A percentile compares a stretch with the other conserved stretches of the same genome.
phyloP scores from a whole-genome alignment of 2,888 invertebrate species.

The Stegana nigrithorax region DNA sequence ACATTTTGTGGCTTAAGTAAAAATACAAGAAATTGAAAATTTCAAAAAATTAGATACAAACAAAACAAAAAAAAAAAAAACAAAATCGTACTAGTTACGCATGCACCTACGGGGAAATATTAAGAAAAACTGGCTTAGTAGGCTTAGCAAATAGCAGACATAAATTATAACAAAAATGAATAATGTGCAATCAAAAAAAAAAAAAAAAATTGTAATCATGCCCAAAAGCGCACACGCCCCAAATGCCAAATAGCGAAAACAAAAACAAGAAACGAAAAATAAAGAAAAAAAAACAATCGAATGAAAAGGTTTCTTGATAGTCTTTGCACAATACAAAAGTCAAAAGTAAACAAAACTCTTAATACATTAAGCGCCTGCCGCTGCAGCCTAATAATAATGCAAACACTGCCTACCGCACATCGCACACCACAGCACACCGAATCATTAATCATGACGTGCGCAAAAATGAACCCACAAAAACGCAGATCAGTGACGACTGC shows the following conservation, averaged over 20 bases:
- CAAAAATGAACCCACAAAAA: no score
- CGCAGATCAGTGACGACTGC: no score
- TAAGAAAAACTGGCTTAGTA: neutral
- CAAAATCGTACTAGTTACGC: no score
- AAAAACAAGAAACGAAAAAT: conserved; percentile 37
- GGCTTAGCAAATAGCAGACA: neutral
- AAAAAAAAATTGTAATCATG: no score
- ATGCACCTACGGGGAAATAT: no score
- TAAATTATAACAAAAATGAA: neutral
- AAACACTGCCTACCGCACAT: neutral
- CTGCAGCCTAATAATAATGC: no score
- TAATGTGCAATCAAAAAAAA: neutral
- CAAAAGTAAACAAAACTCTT: conserved; percentile 38
- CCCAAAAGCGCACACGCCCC: conserved; percentile 38
- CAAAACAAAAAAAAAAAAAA: neutral
- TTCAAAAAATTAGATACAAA: neutral
- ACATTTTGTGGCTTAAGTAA: no score
- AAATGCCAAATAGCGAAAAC: neutral
- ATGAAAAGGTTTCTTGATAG: no score
- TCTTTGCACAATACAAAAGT: no score
- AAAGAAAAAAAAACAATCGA: conserved; percentile 14
- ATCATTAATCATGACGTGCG: conserved; percentile 54
- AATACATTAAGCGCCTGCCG: neutral
- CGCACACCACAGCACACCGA: neutral
- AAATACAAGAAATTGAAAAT: neutral